These are phyloP conservation scores for Paedocypris micromegethes DNA, from an alignment of 2,797 vertebrate species.

Conservation along the genomic window DNA sequence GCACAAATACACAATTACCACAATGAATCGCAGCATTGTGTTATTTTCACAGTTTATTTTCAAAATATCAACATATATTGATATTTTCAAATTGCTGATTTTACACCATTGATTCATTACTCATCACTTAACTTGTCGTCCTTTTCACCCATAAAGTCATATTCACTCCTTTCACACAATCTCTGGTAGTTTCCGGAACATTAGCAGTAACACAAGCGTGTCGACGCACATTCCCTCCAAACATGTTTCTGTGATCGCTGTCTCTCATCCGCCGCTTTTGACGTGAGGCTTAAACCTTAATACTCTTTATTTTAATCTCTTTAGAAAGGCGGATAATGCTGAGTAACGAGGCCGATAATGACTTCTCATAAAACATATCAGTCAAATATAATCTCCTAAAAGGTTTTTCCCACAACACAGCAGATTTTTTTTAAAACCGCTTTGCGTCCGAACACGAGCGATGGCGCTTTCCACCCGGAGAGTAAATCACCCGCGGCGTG, in stretches of 20 bases:
- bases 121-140: too few species aligned
- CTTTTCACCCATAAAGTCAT: too few species aligned
- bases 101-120: too few species aligned
- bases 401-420: conserved; percentile 2
- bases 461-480: conserved; percentile 12
- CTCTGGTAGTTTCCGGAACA: too few species aligned
- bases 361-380: conserved; percentile 19
- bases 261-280: conserved; percentile 10
- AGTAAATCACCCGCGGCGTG: conserved; percentile 9
- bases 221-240: too few species aligned
- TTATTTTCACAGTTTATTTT: too few species aligned
- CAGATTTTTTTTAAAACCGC: neutral
- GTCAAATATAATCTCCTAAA: conserved; percentile 25
- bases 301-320: conserved; percentile 25
- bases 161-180: too few species aligned
- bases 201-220: too few species aligned
- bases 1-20: too few species aligned
- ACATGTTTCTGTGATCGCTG: neutral
- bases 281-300: conserved; percentile 26
- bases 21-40: too few species aligned
- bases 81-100: too few species aligned
- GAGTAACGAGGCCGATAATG: conserved; percentile 9
- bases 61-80: too few species aligned
- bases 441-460: conserved; percentile 12
- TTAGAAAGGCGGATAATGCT: conserved; percentile 23